phyloP scores from a whole-genome alignment of 1,140 invertebrate species.

The Batillaria attramentaria region DNA sequence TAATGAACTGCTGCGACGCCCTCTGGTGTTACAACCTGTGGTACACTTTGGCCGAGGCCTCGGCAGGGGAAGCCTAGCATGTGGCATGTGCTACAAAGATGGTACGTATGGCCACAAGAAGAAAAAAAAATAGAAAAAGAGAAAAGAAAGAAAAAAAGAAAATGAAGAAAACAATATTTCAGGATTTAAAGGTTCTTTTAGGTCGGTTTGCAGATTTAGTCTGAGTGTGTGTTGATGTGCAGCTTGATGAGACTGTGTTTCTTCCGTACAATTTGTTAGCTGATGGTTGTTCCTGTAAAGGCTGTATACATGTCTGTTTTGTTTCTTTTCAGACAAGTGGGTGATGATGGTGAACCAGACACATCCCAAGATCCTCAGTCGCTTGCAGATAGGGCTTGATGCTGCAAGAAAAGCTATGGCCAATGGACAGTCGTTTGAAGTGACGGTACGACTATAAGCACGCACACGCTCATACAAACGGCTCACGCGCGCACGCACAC shows the following conservation, averaged over 20 bases:
- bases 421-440: constrained; percentile 54
- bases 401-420: constrained; percentile 50
- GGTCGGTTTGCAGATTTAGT: neutral
- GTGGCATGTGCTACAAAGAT: constrained; percentile 55
- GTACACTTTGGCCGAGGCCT: constrained; percentile 56
- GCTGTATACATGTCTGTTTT: neutral
- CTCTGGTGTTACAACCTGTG: constrained; percentile 61
- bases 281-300: neutral
- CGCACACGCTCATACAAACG: no score
- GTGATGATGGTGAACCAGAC: constrained; percentile 63
- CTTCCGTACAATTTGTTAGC: no score
- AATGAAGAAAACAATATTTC: no score
- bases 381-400: constrained; percentile 60
- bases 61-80: constrained; percentile 37
- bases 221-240: no score
- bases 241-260: no score
- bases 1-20: constrained; percentile 56
- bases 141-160: neutral
- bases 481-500: no score
- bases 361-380: constrained; percentile 61
- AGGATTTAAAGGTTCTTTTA: no score
- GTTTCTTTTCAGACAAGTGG: constrained; percentile 57
- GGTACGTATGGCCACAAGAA: no score
- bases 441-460: constrained; percentile 56
- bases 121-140: no score